phyloP scores from a whole-genome alignment of 2,888 invertebrate species.

The Hanleya hanleyi region DNA sequence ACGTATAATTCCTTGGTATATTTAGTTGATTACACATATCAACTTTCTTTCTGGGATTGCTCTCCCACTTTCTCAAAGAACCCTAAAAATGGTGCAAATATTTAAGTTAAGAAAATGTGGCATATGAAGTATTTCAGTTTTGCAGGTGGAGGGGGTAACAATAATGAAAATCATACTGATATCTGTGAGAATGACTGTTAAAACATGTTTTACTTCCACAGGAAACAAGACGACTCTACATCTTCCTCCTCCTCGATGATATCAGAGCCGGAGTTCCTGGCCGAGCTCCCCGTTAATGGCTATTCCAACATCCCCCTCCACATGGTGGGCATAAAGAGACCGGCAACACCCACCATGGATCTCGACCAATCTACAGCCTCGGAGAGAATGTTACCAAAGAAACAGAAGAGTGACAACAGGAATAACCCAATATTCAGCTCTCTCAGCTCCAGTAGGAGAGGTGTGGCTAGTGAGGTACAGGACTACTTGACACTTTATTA shows the following conservation, averaged over 20 bases:
- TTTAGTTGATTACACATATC: too few relatives aligned
- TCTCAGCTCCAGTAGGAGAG: slow-evolving; percentile 48
- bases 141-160: too few relatives aligned
- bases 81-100: too few relatives aligned
- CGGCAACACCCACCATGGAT: slow-evolving; percentile 31
- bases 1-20: too few relatives aligned
- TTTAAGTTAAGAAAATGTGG: too few relatives aligned
- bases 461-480: neutral
- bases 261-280: slow-evolving; percentile 52
- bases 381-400: neutral
- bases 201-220: too few relatives aligned
- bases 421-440: slow-evolving; percentile 55
- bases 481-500: too few relatives aligned
- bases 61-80: too few relatives aligned
- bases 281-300: slow-evolving; percentile 47
- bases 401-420: slow-evolving; percentile 32
- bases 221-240: slow-evolving; percentile 35
- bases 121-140: too few relatives aligned
- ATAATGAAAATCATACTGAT: too few relatives aligned
- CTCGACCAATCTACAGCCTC: neutral
- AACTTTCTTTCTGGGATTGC: too few relatives aligned
- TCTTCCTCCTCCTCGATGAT: slow-evolving; percentile 58
- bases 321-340: slow-evolving; percentile 42
- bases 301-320: slow-evolving; percentile 48
- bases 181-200: too few relatives aligned